Conservation (phyloP, 2,888 invertebrate species). For the Parnassius smintheus region DNA sequence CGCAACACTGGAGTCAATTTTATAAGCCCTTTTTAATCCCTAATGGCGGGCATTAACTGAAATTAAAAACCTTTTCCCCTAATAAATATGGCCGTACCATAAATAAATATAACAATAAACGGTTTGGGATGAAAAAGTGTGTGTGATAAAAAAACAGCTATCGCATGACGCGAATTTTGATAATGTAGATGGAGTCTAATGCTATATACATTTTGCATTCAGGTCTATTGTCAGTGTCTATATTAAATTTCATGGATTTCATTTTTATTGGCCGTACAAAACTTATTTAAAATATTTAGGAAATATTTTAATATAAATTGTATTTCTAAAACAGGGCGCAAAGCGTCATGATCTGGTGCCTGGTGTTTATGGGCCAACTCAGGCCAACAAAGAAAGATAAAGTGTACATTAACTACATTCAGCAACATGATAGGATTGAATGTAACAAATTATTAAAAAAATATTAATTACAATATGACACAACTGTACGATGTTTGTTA, state of each 20-base stretch:
- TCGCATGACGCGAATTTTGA: slow-evolving; percentile 7
- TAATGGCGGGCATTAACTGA: slow-evolving; percentile 36
- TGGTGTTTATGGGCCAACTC: no score
- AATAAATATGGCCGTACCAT: slow-evolving; percentile 35
- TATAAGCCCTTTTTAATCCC: slow-evolving; percentile 39
- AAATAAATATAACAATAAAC: slow-evolving; percentile 39
- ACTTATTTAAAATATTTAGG: no score
- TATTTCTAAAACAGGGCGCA: no score
- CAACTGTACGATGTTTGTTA: no score
- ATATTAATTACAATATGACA: no score
- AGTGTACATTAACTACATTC: no score
- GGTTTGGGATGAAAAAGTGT: slow-evolving; percentile 28
- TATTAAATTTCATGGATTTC: slow-evolving; percentile 7
- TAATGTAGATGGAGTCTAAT: slow-evolving; percentile 16
- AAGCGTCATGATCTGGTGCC: no score
- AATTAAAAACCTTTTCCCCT: slow-evolving; percentile 46
- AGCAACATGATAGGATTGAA: no score
- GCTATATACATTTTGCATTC: slow-evolving; percentile 12
- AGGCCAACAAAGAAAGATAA: no score
- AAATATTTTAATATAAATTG: no score
- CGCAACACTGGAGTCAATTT: slow-evolving; percentile 39
- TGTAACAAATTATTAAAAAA: no score
- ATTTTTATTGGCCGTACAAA: slow-evolving; percentile 2
- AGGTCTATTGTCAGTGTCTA: not conserved
- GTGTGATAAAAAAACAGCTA: slow-evolving; percentile 26